Base-by-base conservation (phyloP, 2,888 invertebrate genomes). In the Eupithecia inturbata region DNA sequence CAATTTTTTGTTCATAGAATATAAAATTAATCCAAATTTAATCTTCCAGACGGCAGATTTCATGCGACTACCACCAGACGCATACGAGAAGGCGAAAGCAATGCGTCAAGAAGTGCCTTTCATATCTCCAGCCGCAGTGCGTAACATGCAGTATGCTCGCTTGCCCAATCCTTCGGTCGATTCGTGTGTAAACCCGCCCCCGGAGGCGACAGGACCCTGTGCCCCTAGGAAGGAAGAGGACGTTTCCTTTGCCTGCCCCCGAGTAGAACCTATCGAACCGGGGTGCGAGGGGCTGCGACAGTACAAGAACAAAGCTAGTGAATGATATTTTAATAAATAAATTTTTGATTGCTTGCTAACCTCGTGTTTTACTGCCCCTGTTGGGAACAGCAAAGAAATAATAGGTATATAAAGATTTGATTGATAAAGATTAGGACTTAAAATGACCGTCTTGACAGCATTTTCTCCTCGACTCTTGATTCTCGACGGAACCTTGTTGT, bases 231-330 rank as follows among this genome's bases (percentile, higher is more conserved):
- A 86, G 68, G 83, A 85, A n/a, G 93, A 94, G 79, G 93, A 94
- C 74, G 94, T 94, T 0, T 83, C 90, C 7, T 94, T 94, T 81
- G 84, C 89, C 0, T 94, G 94, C 73, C 89, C 90, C 0, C 92
- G 86, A 64, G 87, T 88, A 0, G 84, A 91, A 36, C 87, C 92
- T 0, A 80, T 79, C 6, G 63, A 84, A 41, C 92, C 92, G 0
- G 92, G 92, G 80, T 93, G 93, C 76, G 88, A 89, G 73, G 89
- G 10, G 78, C 85, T 49, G 84, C 85, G 68, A 39, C 14, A 66
- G 9, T 57, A 57, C 14, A n/a, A 57, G 14, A 57, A 57, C 12
- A 57, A 57, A 66, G 39, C 39, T 41, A 26, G 39, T 36, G 66
- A 66, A 22, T 66, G 3, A n/a, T 33, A 26, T 36, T 62, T 62